A percentile compares a stretch with the other conserved stretches of the same genome.
Evolutionary conservation across 2,797 vertebrate genomes (phyloP).

Genomic region (Gadopsis marmoratus): DNA sequence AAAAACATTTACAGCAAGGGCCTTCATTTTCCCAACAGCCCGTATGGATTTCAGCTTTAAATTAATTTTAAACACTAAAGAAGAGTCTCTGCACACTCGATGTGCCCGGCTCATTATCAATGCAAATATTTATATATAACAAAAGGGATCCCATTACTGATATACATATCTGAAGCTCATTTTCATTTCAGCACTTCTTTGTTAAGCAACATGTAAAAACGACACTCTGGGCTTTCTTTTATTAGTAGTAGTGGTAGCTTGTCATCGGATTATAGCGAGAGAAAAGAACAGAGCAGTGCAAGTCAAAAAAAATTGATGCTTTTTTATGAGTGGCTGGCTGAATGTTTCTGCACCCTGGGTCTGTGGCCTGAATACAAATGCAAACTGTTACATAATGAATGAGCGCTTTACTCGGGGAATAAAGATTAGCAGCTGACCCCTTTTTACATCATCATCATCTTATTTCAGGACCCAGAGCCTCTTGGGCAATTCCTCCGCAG

Average conservation of each 20-base stretch:
- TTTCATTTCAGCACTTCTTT: conserved; percentile 67
- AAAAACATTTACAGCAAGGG: conserved; percentile 37
- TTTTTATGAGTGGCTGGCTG: conserved; percentile 76
- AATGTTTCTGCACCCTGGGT: conserved; percentile 77
- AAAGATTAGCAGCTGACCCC: conserved; percentile 87
- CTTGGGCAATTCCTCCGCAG: conserved; percentile 71
- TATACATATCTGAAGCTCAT: conserved; percentile 58
- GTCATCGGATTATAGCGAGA: conserved; percentile 42
- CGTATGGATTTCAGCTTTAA: conserved; percentile 71
- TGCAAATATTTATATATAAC: too few relatives aligned
- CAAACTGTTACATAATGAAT: conserved; percentile 88
- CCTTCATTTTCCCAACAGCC: conserved; percentile 52
- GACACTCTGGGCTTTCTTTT: conserved; percentile 24
- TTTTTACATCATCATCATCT: conserved; percentile 84
- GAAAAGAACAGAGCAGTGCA: conserved; percentile 45
- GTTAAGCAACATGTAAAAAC: conserved; percentile 65
- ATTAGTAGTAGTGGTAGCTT: conserved; percentile 27
- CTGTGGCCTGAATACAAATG: conserved; percentile 87
- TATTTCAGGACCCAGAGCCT: conserved; percentile 82
- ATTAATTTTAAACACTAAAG: conserved; percentile 64
- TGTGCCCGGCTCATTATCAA: conserved; percentile 67
- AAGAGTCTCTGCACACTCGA: conserved; percentile 51
- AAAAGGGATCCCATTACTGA: conserved; percentile 65
- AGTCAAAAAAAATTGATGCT: conserved; percentile 73
- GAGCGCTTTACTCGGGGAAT: conserved; percentile 85